Evolutionary conservation across 2,888 invertebrate species (phyloP).

Genomic region (Tethea ocularis): DNA sequence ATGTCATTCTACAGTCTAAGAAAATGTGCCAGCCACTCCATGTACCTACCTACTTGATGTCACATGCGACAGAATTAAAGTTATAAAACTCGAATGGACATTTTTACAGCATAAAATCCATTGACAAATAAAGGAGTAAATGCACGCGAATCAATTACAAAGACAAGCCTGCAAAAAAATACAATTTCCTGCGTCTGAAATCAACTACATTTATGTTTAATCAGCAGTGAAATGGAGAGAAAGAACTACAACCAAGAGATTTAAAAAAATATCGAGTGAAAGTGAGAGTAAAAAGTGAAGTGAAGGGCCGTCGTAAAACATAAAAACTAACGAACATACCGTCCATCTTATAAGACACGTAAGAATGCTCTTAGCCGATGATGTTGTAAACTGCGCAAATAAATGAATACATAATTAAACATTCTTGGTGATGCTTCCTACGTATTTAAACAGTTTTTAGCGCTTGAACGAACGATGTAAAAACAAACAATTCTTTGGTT

Average conservation of each 20-base stretch:
- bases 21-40: neutral
- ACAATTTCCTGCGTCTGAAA: neutral
- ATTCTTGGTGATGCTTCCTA: neutral
- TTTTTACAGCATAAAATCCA: neutral
- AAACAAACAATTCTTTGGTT: slow-evolving; percentile 29
- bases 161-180: neutral
- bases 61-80: neutral
- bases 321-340: neutral
- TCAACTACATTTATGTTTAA: neutral
- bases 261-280: neutral
- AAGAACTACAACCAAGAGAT: neutral
- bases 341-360: slow-evolving; percentile 1
- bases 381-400: slow-evolving; percentile 8
- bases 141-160: neutral
- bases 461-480: slow-evolving; percentile 13
- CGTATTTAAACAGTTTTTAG: slow-evolving; percentile 9
- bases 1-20: neutral
- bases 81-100: neutral
- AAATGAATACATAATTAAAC: slow-evolving; percentile 8
- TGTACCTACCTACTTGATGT: neutral
- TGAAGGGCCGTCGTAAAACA: slow-evolving; percentile 1
- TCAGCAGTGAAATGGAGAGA: neutral
- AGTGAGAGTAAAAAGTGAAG: slow-evolving; percentile 7
- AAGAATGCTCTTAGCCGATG: neutral
- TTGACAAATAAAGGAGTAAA: neutral